Percentiles rank a stretch among this genome's conserved stretches.
Evolutionary conservation across 2,888 invertebrate genomes (phyloP).

Genomic region (Aphidoletes aphidimyza): DNA sequence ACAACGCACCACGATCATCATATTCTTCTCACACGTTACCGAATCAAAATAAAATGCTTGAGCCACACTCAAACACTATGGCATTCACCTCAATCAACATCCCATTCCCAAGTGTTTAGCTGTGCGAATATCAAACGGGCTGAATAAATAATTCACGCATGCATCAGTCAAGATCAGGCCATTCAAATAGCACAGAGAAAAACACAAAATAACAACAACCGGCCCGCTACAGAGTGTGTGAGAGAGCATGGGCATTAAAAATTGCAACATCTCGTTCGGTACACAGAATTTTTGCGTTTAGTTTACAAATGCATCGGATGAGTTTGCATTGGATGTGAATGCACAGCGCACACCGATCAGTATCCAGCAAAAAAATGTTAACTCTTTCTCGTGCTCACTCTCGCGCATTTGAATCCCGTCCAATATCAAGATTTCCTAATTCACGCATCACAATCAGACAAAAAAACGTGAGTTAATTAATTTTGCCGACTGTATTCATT

Average conservation of each 20-base stretch:
- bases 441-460: constrained; percentile 44
- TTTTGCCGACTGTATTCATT: constrained; percentile 20
- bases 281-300: not conserved
- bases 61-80: not conserved
- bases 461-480: constrained; percentile 54
- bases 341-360: too few relatives aligned
- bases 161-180: constrained; percentile 44
- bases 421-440: constrained; percentile 22
- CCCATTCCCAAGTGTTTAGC: constrained; percentile 32
- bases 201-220: too few relatives aligned
- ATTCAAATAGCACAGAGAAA: too few relatives aligned
- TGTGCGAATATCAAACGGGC: not conserved
- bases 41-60: constrained; percentile 45
- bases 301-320: too few relatives aligned
- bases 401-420: not conserved
- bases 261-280: too few relatives aligned
- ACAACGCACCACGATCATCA: constrained; percentile 32
- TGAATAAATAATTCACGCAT: constrained; percentile 51
- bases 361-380: too few relatives aligned
- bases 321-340: too few relatives aligned
- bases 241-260: not conserved
- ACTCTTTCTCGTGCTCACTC: not conserved
- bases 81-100: constrained; percentile 42
- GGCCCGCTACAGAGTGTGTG: not conserved
- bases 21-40: constrained; percentile 38